Conservation (phyloP, 2,797 vertebrate species). For the Eulemur coronatus region DNA sequence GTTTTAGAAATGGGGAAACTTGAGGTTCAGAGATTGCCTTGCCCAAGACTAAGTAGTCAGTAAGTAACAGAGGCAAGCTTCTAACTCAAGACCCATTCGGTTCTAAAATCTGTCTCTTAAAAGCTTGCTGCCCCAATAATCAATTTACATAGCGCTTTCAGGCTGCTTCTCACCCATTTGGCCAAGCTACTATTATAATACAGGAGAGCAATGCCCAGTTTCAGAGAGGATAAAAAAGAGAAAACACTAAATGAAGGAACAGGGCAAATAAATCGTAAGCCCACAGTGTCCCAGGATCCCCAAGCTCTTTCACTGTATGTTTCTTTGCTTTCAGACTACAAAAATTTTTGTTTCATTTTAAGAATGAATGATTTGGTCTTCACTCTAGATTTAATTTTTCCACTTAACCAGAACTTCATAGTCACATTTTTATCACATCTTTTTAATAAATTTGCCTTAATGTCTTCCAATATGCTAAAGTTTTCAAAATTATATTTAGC, state of each 20-base stretch:
- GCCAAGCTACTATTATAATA: neutral
- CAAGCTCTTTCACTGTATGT: neutral
- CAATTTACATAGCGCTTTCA: slow-evolving; percentile 16
- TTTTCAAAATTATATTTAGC: slow-evolving; percentile 44
- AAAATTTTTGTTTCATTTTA: neutral
- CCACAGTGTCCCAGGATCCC: neutral
- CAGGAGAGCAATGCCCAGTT: neutral
- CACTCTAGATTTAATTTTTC: slow-evolving; percentile 18
- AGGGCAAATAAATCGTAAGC: neutral
- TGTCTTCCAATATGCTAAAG: neutral
- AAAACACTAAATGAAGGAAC: neutral
- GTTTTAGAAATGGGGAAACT: neutral
- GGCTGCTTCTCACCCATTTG: neutral
- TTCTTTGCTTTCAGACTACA: neutral
- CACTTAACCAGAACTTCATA: neutral
- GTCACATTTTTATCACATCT: neutral
- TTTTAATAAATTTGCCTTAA: neutral
- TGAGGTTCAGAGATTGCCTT: slow-evolving; percentile 7
- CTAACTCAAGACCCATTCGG: neutral
- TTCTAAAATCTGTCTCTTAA: slow-evolving; percentile 10
- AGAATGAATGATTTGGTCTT: neutral
- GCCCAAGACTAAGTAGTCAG: neutral
- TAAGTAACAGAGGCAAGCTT: neutral
- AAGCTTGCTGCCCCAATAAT: neutral
- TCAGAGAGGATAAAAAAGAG: neutral